Evolutionary conservation across 1,140 invertebrate genomes (phyloP), one percentile per base, ranked within the genome.

Genomic region (Hylyphantes graminicola): DNA sequence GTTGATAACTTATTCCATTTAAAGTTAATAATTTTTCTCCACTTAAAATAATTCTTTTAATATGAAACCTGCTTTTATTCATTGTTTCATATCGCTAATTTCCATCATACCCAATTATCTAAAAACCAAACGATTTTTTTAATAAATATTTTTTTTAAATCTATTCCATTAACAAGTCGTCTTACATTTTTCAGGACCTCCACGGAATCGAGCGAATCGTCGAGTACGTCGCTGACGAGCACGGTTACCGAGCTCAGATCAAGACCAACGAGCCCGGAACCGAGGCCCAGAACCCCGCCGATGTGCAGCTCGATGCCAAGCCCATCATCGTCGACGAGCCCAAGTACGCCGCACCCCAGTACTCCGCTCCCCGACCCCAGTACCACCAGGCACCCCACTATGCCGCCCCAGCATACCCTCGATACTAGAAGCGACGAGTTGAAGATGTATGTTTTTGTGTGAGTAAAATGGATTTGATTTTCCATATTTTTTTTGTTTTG

Each of bases 261-360:
- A 78, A 77, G 51, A 87, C 87, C 50, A 87, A 86, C 61, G 87
- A 87, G 55, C 64, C 85, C 21, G 87, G 87, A 73, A 87, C 87
- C n/a, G 85, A 85, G 50, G 67, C 51, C 19, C 80, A 83, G 72
- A 74, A 83, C 70, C 80, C 80, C 50, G 80, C 80, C 48, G 80
- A 83, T 21, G 80, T 83, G 8, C 35, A 65, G 7, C 51, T 83
- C 17, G 50, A 83, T 21, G 80, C 80, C 61, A 57, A 75, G n/a
- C 80, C 80, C 21, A 75, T 83, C 19, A 21, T 75, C 15, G 61
- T 81, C 4, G 79, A 81, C 13, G 68, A 80, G 53, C 79, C 79
- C 68, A 73, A 73, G 48, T 70, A 70, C 17, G 53, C 72, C 19
- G 72, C 72, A 17, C 63, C 59, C 61, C 57, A 53, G 11, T 21